Conservation (phyloP, 2,113 vertebrate species). For the Tachysurus vachellii region DNA sequence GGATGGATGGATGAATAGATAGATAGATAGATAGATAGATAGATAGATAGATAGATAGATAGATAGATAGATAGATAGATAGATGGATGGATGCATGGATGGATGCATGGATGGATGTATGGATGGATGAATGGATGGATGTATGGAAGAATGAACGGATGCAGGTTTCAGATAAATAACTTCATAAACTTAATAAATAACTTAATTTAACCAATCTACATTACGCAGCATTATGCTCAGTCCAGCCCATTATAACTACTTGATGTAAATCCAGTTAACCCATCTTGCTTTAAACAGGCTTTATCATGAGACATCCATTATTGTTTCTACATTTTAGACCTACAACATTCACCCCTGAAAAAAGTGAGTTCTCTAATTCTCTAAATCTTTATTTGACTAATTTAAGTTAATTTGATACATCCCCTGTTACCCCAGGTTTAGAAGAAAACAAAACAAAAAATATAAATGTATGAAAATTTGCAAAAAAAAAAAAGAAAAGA, state of each 20-base stretch:
- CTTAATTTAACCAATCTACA: neutral
- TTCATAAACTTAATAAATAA: neutral
- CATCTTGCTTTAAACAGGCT: neutral
- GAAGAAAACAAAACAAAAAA: neutral
- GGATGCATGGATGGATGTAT: neutral
- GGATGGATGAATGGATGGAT: neutral
- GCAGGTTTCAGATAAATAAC: neutral
- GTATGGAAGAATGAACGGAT: neutral
- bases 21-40: too few species aligned
- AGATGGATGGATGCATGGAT: neutral
- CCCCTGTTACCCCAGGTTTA: neutral
- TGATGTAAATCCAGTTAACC: neutral
- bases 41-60: neutral
- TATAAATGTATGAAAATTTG: neutral
- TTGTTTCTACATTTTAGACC: neutral
- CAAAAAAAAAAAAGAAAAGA: neutral
- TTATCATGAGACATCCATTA: neutral
- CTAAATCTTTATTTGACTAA: neutral
- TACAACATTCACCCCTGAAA: neutral
- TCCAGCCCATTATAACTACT: neutral
- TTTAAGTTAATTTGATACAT: neutral
- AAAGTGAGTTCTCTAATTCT: neutral
- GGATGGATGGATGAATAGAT: neutral
- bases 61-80: neutral
- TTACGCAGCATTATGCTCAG: neutral